Base-by-base conservation (phyloP, 2,113 vertebrate genomes). In the Poecilia latipinna region DNA sequence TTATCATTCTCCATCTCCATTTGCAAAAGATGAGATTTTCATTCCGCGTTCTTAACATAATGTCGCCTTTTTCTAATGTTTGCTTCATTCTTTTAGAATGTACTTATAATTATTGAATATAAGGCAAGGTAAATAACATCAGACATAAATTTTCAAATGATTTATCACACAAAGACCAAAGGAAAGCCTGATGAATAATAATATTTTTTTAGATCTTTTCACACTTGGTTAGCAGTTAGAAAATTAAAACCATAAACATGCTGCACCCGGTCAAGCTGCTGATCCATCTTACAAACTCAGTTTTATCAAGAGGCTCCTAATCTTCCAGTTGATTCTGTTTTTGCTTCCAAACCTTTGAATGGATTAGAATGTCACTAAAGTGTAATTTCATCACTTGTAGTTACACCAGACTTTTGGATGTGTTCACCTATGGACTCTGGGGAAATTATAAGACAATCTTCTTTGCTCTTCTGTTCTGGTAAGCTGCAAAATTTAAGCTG, bases 291-390 rank as follows among this genome's bases (percentile, higher is more conserved):
- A 60, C 37, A 48, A 65, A 65, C 63, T 62, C n/a, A n/a, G 35
- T 12, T 64, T 61, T 3, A 67, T 33, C 31, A 17, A 51, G 68
- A 61, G 74, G 60, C 54, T 4, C 3, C 12, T n/a, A 33, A 70
- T 54, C 32, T 28, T 68, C 29, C 15, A 28, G 12, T 15, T 8
- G 32, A 72, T 63, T 78, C 39, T 74, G 39, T 64, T 37, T 63
- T 26, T 71, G 62, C 64, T 69, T 82, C n/a, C 35, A 51, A 80
- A 78, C 82, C 82, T 87, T 88, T 90, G 85, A 87, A 83, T 2
- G 61, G 86, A 85, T 88, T 85, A 80, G 35, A 75, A 7, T 24
- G 19, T n/a, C 24, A 84, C 77, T 75, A 81, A 79, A 75, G 31
- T 69, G 28, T 86, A 61, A 65, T 57, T 32, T 3, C 31, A 24